phyloP scores from a whole-genome alignment of 2,888 invertebrate genomes.

The Pollenia amentaria region DNA sequence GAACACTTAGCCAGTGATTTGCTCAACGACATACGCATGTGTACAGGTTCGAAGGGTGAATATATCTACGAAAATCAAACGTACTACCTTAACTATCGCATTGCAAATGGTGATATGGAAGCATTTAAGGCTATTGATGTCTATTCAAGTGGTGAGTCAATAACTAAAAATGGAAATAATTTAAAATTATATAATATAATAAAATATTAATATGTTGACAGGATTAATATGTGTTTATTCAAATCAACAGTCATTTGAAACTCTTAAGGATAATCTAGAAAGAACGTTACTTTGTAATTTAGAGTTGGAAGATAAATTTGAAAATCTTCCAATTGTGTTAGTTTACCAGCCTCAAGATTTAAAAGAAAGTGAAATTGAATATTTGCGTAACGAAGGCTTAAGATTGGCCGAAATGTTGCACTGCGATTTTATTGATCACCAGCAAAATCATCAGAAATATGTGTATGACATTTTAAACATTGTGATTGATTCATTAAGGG shows the following conservation, averaged over 20 bases:
- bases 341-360: slow-evolving; percentile 94
- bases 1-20: slow-evolving; percentile 95
- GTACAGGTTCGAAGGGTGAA: slow-evolving; percentile 93
- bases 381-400: slow-evolving; percentile 94
- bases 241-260: slow-evolving; percentile 96
- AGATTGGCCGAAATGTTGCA: slow-evolving; percentile 92
- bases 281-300: slow-evolving; percentile 95
- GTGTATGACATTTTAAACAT: slow-evolving; percentile 84
- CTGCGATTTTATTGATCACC: slow-evolving; percentile 84
- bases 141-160: slow-evolving; percentile 91
- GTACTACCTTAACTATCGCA: slow-evolving; percentile 93
- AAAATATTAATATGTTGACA: slow-evolving; percentile 77
- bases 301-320: slow-evolving; percentile 95
- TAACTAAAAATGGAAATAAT: not conserved
- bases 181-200: not conserved
- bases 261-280: slow-evolving; percentile 95
- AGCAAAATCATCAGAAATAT: slow-evolving; percentile 84
- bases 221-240: slow-evolving; percentile 95
- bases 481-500: slow-evolving; percentile 83
- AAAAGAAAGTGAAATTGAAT: slow-evolving; percentile 93
- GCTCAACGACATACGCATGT: slow-evolving; percentile 92
- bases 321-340: slow-evolving; percentile 94
- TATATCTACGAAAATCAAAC: slow-evolving; percentile 91
- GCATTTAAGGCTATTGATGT: slow-evolving; percentile 94
- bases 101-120: slow-evolving; percentile 95